phyloP scores from a whole-genome alignment of 1,140 invertebrate genomes.

The Drosophila subpulchrella region DNA sequence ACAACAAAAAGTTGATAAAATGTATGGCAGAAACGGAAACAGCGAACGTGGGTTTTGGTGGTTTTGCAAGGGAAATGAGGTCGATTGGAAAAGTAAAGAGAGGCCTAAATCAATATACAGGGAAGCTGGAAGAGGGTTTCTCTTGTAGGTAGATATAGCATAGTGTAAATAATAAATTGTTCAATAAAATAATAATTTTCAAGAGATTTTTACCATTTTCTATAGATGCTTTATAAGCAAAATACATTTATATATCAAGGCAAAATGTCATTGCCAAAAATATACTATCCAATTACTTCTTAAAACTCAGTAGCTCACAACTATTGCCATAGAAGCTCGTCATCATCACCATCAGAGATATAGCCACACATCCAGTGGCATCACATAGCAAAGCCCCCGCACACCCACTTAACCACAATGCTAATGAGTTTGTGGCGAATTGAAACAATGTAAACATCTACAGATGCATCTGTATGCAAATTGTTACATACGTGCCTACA shows the following conservation, averaged over 20 bases:
- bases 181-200: too few species aligned
- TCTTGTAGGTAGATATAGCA: not conserved
- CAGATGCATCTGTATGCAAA: conserved; percentile 6
- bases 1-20: conserved; percentile 45
- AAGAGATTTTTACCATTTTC: too few species aligned
- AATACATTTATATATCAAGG: too few species aligned
- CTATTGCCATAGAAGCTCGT: conserved; percentile 8
- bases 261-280: too few species aligned
- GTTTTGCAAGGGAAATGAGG: not conserved
- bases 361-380: conserved; percentile 31
- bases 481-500: not conserved
- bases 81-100: not conserved
- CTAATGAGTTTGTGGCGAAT: conserved; percentile 68
- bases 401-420: conserved; percentile 41
- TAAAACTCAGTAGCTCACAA: not conserved
- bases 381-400: not conserved
- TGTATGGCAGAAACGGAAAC: conserved; percentile 21
- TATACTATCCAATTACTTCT: not conserved
- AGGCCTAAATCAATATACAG: not conserved
- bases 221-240: too few species aligned
- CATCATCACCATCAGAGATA: conserved; percentile 12
- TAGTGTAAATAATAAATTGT: not conserved
- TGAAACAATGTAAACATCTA: conserved; percentile 49
- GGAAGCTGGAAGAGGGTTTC: not conserved
- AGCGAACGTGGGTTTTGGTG: conserved; percentile 19